phyloP scores from a whole-genome alignment of 2,888 invertebrate genomes.

The Rhabditophanes sp. region DNA sequence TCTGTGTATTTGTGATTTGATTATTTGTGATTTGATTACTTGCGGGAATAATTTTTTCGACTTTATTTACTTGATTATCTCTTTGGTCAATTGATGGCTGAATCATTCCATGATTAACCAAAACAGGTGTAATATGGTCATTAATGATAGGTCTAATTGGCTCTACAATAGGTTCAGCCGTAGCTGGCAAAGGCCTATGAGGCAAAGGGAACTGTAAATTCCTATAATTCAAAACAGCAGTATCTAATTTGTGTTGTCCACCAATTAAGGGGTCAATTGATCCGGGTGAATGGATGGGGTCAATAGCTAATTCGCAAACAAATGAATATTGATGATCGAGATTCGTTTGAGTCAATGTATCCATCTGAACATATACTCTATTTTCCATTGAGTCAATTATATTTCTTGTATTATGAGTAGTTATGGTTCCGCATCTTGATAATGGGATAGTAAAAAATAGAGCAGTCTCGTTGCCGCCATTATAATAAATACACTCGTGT shows the following conservation, averaged over 20 bases:
- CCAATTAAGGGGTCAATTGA: constrained; percentile 4
- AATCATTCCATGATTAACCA: no score
- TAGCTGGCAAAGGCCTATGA: constrained; percentile 9
- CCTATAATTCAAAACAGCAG: constrained; percentile 5
- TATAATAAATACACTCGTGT: constrained; percentile 41
- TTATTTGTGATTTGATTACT: no score
- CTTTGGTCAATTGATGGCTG: no score
- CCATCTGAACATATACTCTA: constrained; percentile 42
- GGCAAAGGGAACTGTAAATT: constrained; percentile 1
- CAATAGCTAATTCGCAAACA: constrained; percentile 29
- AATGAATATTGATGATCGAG: constrained; percentile 39
- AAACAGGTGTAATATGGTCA: no score
- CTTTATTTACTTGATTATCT: no score
- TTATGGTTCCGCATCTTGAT: constrained; percentile 37
- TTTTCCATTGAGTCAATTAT: constrained; percentile 41
- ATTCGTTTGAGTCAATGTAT: constrained; percentile 34
- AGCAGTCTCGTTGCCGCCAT: constrained; percentile 26
- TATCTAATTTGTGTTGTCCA: constrained; percentile 1
- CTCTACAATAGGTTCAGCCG: no score
- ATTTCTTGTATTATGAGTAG: constrained; percentile 29
- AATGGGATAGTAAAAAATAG: constrained; percentile 41
- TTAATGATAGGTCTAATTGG: no score
- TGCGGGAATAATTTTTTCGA: no score
- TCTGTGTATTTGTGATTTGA: no score
- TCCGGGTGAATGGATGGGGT: constrained; percentile 1